These are phyloP conservation scores for Clanis bilineata DNA, from an alignment of 2,888 invertebrate genomes.

Conservation along the genomic window DNA sequence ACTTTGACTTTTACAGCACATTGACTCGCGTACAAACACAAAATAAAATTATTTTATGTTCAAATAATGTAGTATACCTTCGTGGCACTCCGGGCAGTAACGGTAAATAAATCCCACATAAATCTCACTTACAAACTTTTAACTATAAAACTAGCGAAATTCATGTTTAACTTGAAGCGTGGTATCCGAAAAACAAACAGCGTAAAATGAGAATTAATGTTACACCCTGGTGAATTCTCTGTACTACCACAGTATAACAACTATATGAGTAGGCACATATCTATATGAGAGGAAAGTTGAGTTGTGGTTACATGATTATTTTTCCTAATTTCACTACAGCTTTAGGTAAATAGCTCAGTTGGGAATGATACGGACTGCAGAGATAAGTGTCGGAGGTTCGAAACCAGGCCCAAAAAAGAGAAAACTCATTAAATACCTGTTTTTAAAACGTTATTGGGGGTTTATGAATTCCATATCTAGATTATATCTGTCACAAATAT, in stretches of 20 bases:
- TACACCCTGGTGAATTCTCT: neutral
- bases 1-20: neutral
- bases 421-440: too few relatives aligned
- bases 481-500: too few relatives aligned
- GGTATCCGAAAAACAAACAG: neutral
- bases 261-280: neutral
- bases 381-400: too few relatives aligned
- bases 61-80: neutral
- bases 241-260: neutral
- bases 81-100: neutral
- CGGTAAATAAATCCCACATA: neutral
- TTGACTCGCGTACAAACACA: neutral
- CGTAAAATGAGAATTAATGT: neutral
- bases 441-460: too few relatives aligned
- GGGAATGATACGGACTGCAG: too few relatives aligned
- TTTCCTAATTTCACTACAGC: too few relatives aligned
- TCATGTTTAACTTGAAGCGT: neutral
- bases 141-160: neutral
- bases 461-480: too few relatives aligned
- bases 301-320: too few relatives aligned
- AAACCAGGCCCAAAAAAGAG: too few relatives aligned
- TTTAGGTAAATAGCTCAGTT: too few relatives aligned
- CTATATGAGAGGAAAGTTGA: too few relatives aligned
- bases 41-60: neutral
- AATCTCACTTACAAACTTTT: neutral